Evolutionary conservation across 2,797 vertebrate genomes (phyloP).

Genomic region (Ctenopoma kingsleyae): DNA sequence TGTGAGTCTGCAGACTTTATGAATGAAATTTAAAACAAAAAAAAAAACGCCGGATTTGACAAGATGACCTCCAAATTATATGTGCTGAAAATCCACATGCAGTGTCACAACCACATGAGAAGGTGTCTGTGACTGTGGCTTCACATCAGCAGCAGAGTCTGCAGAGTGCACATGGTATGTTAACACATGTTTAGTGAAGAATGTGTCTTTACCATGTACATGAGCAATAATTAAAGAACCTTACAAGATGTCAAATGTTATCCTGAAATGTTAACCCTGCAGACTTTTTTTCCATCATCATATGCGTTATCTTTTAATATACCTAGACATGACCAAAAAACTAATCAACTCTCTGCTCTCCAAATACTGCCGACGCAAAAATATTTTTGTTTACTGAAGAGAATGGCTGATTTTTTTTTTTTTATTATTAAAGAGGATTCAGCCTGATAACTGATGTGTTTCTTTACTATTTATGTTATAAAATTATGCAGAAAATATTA

Average conservation of each 20-base stretch:
- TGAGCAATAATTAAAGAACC: slow-evolving; percentile 3
- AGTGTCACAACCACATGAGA: neutral
- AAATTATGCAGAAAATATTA: neutral
- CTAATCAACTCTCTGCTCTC: neutral
- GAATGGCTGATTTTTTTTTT: neutral
- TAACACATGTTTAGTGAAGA: slow-evolving; percentile 2
- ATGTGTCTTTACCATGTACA: slow-evolving; percentile 9
- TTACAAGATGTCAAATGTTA: neutral
- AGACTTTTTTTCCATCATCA: neutral
- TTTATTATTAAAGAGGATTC: slow-evolving; percentile 47
- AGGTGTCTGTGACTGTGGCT: neutral
- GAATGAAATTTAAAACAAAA: no score
- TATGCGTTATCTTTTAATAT: neutral
- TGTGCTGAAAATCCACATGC: neutral
- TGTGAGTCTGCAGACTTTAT: no score
- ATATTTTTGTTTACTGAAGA: slow-evolving; percentile 34
- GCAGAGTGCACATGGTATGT: neutral
- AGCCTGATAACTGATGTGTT: neutral
- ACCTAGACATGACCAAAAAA: slow-evolving; percentile 10
- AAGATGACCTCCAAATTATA: no score
- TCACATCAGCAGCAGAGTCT: neutral
- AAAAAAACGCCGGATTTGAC: no score
- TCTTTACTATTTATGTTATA: neutral
- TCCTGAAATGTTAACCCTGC: neutral
- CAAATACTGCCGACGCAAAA: neutral